Evolutionary conservation across 1,140 invertebrate genomes (phyloP), one percentile per base, ranked within the genome.

Genomic region (Epicauta chinensis): DNA sequence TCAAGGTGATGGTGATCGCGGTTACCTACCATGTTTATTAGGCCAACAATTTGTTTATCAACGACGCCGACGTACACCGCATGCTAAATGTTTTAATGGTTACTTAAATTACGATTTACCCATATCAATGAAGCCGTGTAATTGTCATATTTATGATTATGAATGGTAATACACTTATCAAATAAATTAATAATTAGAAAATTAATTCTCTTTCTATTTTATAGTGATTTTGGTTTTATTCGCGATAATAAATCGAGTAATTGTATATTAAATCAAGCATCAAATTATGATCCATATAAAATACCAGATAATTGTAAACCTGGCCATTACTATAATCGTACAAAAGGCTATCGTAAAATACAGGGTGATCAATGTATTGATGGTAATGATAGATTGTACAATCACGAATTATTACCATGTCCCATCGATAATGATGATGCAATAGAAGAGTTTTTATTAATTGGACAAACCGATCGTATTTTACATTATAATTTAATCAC

Each of bases 301-400:
- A 68, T 85, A 1, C 88, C 90, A 0, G 13, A 50, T 0, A 71
- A 69, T 10, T 95, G 91, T 61, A 71, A 69, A n/a, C 77, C 83
- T 0, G 87, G 87, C 1, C 68, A 78, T 14, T 86, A 81, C 63
- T 94, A 91, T 63, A 86, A 86, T 63, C 71, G 85, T 36, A 91
- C 90, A 0, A 90, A 88, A 72, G 92, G 91, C 2, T 95, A 93
- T 64, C 71, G 84, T 3, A 89, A 87, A 69, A 86, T 93, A 43
- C 73, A 82, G 10, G 89, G 87, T 2, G 86, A 94, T 67, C 79
- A 79, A 1, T 96, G 92, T 69, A 67, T 74, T 14, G 81, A 77
- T 23, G 87, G 89, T 4, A 73, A 77, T 16, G 80, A 82, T 11
- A 75, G 78, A 40, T 73, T 81, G 13, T 93, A 82, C 65, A 75